Conservation (phyloP, 2,113 vertebrate species). For the Rhinoderma darwinii region DNA sequence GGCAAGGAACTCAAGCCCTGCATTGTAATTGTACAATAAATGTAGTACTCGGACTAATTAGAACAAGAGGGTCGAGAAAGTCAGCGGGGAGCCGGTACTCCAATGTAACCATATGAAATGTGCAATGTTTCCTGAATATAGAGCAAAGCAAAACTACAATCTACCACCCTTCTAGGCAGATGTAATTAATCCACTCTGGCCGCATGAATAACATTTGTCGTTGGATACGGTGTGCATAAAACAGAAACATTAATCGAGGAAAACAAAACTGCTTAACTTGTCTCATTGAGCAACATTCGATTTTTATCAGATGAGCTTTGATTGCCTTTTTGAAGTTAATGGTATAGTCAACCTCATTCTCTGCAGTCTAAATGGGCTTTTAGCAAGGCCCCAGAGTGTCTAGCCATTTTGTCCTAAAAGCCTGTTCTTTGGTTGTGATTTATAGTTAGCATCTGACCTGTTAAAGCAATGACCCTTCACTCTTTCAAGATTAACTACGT, state of each 20-base stretch:
- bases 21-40: conserved; percentile 46
- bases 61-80: conserved; percentile 40
- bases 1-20: conserved; percentile 31
- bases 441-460: conserved; percentile 63
- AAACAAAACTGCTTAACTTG: conserved; percentile 47
- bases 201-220: conserved; percentile 15
- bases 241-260: conserved; percentile 39
- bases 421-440: conserved; percentile 60
- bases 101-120: conserved; percentile 41
- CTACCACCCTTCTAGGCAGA: conserved; percentile 20
- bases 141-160: conserved; percentile 18
- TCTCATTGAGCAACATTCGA: conserved; percentile 37
- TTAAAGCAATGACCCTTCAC: conserved; percentile 62
- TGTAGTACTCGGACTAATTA: conserved; percentile 38
- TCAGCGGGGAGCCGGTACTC: conserved; percentile 25
- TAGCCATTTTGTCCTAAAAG: conserved; percentile 8
- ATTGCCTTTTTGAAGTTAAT: conserved; percentile 55
- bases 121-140: conserved; percentile 41
- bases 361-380: neutral
- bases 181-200: conserved; percentile 53
- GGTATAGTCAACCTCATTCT: conserved; percentile 54
- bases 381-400: neutral
- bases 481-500: conserved; percentile 55
- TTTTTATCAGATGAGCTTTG: conserved; percentile 57
- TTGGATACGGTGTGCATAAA: conserved; percentile 44